A percentile compares a stretch with the other conserved stretches of the same genome.
Conservation (phyloP, 2,797 vertebrate genomes). For the Sebastiscus albofasciatus region DNA sequence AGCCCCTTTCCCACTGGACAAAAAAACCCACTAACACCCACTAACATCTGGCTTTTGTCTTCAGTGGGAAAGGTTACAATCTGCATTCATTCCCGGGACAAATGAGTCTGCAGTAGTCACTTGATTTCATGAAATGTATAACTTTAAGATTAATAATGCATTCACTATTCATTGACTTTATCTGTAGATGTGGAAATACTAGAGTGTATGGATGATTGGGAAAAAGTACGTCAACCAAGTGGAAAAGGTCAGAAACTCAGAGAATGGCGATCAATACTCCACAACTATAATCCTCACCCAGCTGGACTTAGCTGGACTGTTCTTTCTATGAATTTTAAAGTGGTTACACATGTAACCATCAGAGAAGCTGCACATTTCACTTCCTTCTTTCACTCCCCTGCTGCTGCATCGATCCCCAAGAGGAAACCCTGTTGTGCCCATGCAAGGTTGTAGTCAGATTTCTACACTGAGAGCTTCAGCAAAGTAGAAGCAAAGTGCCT, state of each 20-base stretch:
- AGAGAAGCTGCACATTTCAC: conserved; percentile 23
- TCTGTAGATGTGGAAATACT: background rate
- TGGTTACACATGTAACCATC: conserved; percentile 32
- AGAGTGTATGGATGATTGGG: background rate
- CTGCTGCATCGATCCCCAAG: conserved; percentile 33
- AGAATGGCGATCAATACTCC: conserved; percentile 22
- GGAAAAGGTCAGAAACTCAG: conserved; percentile 2
- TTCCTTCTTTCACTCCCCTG: conserved; percentile 25
- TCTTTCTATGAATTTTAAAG: conserved; percentile 65
- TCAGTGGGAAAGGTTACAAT: too few relatives aligned
- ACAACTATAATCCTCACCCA: background rate
- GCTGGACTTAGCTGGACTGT: conserved; percentile 2
- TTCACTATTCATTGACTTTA: background rate
- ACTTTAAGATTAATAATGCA: background rate
- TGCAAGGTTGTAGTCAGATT: conserved; percentile 22
- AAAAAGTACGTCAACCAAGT: background rate
- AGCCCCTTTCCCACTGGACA: too few relatives aligned
- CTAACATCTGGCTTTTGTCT: too few relatives aligned
- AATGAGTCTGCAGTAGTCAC: too few relatives aligned
- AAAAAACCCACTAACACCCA: too few relatives aligned
- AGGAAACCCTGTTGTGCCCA: conserved; percentile 19
- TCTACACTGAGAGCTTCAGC: background rate
- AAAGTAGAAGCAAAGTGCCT: conserved; percentile 22
- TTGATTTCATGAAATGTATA: background rate
- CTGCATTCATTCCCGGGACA: too few relatives aligned